Conservation (phyloP, 1,140 invertebrate species). For the Sinonovacula constricta region DNA sequence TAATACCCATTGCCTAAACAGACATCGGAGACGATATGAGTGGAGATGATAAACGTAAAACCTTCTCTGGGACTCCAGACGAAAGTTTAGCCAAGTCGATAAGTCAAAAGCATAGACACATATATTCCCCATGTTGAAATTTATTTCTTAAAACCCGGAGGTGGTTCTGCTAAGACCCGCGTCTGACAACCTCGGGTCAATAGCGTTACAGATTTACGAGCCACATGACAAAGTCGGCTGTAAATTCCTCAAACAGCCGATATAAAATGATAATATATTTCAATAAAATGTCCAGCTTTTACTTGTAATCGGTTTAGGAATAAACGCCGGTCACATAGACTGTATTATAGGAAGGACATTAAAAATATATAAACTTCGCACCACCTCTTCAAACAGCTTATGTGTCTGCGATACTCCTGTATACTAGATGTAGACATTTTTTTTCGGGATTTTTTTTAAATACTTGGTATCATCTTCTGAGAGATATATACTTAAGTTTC, state of each 20-base stretch:
- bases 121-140: slow-evolving; percentile 32
- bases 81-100: not conserved
- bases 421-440: too few relatives aligned
- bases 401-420: too few relatives aligned
- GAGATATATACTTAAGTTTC: too few relatives aligned
- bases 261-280: slow-evolving; percentile 47
- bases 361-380: slow-evolving; percentile 51
- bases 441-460: too few relatives aligned
- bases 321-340: slow-evolving; percentile 17
- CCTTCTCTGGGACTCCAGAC: too few relatives aligned
- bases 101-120: slow-evolving; percentile 15
- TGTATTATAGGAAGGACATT: slow-evolving; percentile 22
- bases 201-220: slow-evolving; percentile 31
- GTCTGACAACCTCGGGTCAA: not conserved
- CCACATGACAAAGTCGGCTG: slow-evolving; percentile 27
- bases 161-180: slow-evolving; percentile 11
- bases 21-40: too few relatives aligned
- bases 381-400: too few relatives aligned
- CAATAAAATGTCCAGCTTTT: slow-evolving; percentile 51
- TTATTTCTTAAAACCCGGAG: slow-evolving; percentile 42
- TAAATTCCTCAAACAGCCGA: slow-evolving; percentile 33
- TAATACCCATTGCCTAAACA: too few relatives aligned
- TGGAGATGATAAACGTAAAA: too few relatives aligned
- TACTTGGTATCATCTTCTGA: too few relatives aligned
- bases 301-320: slow-evolving; percentile 17